Conservation (phyloP, 2,888 invertebrate species). For the Lasioglossum zephyrum region DNA sequence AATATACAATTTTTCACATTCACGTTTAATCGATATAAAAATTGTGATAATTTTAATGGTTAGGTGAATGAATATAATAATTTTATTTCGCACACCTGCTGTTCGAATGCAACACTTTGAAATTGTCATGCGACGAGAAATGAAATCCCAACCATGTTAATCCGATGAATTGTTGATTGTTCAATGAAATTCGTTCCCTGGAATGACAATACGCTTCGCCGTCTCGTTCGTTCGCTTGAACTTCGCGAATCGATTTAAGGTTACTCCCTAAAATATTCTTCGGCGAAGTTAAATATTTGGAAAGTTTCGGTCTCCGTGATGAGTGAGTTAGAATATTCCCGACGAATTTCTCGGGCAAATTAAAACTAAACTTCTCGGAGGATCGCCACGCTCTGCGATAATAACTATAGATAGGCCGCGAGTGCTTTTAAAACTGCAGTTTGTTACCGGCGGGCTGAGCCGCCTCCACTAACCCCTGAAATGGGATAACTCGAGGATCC, state of each 20-base stretch:
- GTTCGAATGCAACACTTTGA: no score
- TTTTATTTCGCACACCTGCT: no score
- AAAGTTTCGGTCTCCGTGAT: conserved; percentile 17
- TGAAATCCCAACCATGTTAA: background rate
- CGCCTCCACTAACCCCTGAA: conserved; percentile 6
- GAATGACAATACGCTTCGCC: background rate
- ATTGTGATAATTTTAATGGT: background rate
- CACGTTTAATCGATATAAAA: background rate
- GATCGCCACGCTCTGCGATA: conserved; percentile 24
- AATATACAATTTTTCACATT: background rate
- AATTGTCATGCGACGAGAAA: background rate
- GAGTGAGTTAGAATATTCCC: conserved; percentile 27
- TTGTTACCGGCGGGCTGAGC: conserved; percentile 6
- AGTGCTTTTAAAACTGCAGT: conserved; percentile 29
- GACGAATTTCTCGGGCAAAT: conserved; percentile 28
- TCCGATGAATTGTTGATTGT: conserved; percentile 19
- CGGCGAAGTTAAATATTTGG: conserved; percentile 27
- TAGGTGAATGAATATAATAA: background rate
- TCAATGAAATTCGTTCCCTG: background rate
- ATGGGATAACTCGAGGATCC: conserved; percentile 9
- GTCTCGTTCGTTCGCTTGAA: background rate
- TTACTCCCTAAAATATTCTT: conserved; percentile 20
- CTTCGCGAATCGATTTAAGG: conserved; percentile 13
- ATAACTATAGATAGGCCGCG: conserved; percentile 28
- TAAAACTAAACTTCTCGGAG: conserved; percentile 30